Percentiles rank a stretch among this genome's conserved stretches.
These are phyloP conservation scores for Larimichthys polyactis DNA, from an alignment of 2,113 vertebrate species.

Conservation along the genomic window DNA sequence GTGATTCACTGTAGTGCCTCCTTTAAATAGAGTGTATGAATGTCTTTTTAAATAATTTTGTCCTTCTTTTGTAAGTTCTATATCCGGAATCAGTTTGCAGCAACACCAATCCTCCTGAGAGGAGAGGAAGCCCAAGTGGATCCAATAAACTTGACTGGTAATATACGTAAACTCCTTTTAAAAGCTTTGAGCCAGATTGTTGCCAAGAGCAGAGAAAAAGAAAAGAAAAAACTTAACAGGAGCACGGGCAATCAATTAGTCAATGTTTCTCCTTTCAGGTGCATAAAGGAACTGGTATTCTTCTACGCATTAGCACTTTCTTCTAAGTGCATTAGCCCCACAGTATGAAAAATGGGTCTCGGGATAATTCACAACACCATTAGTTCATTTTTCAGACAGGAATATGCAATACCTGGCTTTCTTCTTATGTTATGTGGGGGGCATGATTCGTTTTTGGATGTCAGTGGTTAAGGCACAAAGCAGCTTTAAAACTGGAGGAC, in stretches of 20 bases:
- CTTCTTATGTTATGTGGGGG: not conserved
- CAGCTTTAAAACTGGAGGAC: not conserved
- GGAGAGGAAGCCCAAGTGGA: no score
- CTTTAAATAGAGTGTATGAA: no score
- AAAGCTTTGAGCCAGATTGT: conserved; percentile 28
- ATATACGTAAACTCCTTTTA: not conserved
- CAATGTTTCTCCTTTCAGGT: conserved; percentile 51
- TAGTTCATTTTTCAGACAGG: conserved; percentile 19
- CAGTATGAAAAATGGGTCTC: conserved; percentile 20
- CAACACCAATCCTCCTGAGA: no score
- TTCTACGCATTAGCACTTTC: conserved; percentile 36
- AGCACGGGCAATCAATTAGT: conserved; percentile 59
- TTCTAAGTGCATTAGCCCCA: conserved; percentile 25
- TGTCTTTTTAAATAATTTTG: no score
- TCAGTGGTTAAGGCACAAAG: not conserved
- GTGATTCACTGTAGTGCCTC: no score
- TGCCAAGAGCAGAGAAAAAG: conserved; percentile 12
- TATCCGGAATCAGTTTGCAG: no score
- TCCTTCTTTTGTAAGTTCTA: no score
- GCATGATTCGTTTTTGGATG: not conserved
- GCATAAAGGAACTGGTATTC: conserved; percentile 34
- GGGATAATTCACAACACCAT: conserved; percentile 5
- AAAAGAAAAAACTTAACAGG: conserved; percentile 15
- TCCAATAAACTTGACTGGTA: no score
- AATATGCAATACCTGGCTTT: not conserved